A percentile compares a stretch with the other conserved stretches of the same genome.
Evolutionary conservation across 2,113 vertebrate genomes (phyloP).

Genomic region (Cephalopterus ornatus): DNA sequence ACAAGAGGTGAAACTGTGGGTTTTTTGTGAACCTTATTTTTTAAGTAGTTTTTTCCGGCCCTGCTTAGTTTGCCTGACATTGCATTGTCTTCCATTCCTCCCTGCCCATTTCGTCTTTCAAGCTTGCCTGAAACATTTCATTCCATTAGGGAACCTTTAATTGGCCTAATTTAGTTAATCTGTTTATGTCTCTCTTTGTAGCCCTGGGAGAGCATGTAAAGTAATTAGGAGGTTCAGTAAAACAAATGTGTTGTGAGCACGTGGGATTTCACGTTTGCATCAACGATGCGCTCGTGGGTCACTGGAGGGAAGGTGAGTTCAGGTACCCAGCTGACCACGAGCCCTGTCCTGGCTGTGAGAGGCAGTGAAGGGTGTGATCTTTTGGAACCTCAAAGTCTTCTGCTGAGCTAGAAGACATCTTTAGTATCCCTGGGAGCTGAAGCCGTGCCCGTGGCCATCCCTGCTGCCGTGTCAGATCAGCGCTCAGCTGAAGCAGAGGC

Average conservation of each 20-base stretch:
- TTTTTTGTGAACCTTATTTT: not conserved
- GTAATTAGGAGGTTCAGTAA: slow-evolving; percentile 67
- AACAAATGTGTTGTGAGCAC: not conserved
- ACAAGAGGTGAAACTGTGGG: not conserved
- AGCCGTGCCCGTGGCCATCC: accelerated
- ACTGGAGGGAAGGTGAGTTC: not conserved
- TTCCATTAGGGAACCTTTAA: slow-evolving; percentile 73
- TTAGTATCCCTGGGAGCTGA: not conserved
- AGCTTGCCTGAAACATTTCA: slow-evolving; percentile 64
- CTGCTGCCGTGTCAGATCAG: not conserved
- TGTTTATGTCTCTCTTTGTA: slow-evolving; percentile 69
- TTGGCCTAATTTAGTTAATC: slow-evolving; percentile 73
- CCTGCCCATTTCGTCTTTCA: slow-evolving; percentile 17
- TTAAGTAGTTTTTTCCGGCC: not conserved
- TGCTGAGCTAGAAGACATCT: not conserved
- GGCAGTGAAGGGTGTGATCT: not conserved
- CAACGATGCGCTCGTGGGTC: accelerated
- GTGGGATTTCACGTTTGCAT: not conserved
- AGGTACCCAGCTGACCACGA: accelerated
- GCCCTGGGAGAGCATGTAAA: slow-evolving; percentile 66
- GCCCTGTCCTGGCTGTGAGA: not conserved
- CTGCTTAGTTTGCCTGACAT: not conserved
- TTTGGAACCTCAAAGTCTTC: not conserved
- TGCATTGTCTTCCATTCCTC: not conserved
- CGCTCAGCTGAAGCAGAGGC: not conserved